Conservation (phyloP, 2,888 invertebrate genomes). For the Erebia aethiops region DNA sequence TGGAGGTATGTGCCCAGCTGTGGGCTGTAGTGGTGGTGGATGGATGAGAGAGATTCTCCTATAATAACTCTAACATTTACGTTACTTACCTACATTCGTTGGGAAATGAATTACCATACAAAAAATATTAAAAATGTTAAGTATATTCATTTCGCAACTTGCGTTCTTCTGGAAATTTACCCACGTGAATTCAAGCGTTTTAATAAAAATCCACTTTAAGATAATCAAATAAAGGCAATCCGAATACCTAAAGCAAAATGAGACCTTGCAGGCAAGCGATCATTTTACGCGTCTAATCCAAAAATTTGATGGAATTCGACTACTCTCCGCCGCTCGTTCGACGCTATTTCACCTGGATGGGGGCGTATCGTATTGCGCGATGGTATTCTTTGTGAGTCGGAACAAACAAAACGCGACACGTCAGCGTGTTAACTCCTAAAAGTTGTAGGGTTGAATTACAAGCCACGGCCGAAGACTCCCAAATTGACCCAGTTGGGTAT, state of each 20-base stretch:
- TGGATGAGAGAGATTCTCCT: no score
- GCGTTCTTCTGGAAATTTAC: not conserved
- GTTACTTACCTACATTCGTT: no score
- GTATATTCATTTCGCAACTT: no score
- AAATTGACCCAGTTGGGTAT: no score
- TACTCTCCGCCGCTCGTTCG: slow-evolving; percentile 28
- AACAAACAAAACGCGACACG: not conserved
- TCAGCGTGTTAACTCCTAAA: no score
- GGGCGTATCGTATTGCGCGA: slow-evolving; percentile 31
- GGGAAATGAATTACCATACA: no score
- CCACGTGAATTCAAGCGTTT: slow-evolving; percentile 8
- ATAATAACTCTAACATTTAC: no score
- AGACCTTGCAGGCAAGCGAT: slow-evolving; percentile 27
- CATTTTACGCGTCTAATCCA: slow-evolving; percentile 37
- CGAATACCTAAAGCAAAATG: slow-evolving; percentile 21
- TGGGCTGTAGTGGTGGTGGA: no score
- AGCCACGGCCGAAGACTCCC: no score
- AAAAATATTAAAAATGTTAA: no score
- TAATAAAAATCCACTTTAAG: slow-evolving; percentile 10
- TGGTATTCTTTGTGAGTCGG: slow-evolving; percentile 15
- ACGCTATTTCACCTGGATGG: slow-evolving; percentile 31
- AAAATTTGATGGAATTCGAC: slow-evolving; percentile 35
- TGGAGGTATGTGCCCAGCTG: no score
- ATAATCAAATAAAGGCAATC: slow-evolving; percentile 5
- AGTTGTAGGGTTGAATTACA: no score